A percentile compares a stretch with the other conserved stretches of the same genome.
Conservation (phyloP, 2,888 invertebrate genomes). For the Anthrax anthrax region DNA sequence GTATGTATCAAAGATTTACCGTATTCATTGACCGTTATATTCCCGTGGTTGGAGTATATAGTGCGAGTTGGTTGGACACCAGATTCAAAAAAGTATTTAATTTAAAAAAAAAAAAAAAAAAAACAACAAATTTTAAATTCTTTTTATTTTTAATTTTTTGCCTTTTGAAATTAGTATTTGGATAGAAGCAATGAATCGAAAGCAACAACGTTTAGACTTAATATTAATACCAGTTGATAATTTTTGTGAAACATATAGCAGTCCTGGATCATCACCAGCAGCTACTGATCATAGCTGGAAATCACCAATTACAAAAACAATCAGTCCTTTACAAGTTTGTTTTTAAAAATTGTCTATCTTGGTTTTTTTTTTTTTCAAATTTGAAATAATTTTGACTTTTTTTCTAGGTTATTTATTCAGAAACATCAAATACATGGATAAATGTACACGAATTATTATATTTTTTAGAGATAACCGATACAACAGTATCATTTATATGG, state of each 20-base stretch:
- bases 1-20: conserved; percentile 60
- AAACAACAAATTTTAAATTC: not conserved
- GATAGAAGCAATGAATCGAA: conserved; percentile 78
- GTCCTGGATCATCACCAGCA: conserved; percentile 34
- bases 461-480: conserved; percentile 46
- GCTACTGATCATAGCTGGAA: conserved; percentile 33
- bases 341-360: not conserved
- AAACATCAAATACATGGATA: conserved; percentile 68
- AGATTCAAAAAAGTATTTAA: conserved; percentile 70
- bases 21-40: conserved; percentile 61
- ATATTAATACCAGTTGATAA: conserved; percentile 67
- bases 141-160: not conserved
- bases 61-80: conserved; percentile 93
- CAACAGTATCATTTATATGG: conserved; percentile 62
- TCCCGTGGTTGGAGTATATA: conserved; percentile 91
- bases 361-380: too few relatives aligned
- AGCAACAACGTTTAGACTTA: conserved; percentile 72
- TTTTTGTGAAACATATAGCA: conserved; percentile 43
- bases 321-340: conserved; percentile 27
- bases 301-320: conserved; percentile 27
- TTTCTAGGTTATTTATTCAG: conserved; percentile 31
- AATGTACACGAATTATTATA: conserved; percentile 84
- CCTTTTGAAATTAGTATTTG: conserved; percentile 56
- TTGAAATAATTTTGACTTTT: too few relatives aligned
- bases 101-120: conserved; percentile 29